Percentiles rank a stretch among this genome's conserved stretches.
phyloP scores from a whole-genome alignment of 2,797 vertebrate genomes.

The Melanotaenia nigrans region DNA sequence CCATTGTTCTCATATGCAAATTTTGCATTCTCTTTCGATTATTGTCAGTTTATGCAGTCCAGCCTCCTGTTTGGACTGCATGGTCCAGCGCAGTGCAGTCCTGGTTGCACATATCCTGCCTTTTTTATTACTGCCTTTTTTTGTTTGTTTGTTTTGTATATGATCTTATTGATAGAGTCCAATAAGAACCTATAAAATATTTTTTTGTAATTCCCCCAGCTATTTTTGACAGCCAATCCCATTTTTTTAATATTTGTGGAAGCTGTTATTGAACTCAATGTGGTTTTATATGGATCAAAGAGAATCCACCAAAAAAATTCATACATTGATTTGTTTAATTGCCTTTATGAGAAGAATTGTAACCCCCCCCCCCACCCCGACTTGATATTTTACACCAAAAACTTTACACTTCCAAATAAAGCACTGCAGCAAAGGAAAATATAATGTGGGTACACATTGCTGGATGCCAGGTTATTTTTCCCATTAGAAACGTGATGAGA shows the following conservation, averaged over 20 bases:
- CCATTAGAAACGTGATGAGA: slow-evolving; percentile 43
- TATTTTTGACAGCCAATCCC: too few relatives aligned
- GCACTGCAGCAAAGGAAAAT: slow-evolving; percentile 16
- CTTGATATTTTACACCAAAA: slow-evolving; percentile 10
- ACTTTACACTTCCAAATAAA: slow-evolving; percentile 21
- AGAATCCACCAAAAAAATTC: not conserved
- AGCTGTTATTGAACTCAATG: not conserved
- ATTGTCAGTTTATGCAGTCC: too few relatives aligned
- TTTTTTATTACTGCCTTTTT: too few relatives aligned
- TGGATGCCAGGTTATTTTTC: slow-evolving; percentile 62
- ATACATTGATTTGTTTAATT: not conserved
- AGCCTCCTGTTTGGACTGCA: too few relatives aligned
- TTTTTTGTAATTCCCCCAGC: too few relatives aligned
- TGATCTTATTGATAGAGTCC: too few relatives aligned
- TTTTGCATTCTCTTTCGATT: too few relatives aligned
- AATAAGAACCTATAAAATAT: too few relatives aligned
- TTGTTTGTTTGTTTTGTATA: too few relatives aligned
- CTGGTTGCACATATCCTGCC: too few relatives aligned
- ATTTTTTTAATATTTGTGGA: not conserved
- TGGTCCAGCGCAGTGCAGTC: too few relatives aligned
- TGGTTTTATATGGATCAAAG: not conserved
- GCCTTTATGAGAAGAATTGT: not conserved
- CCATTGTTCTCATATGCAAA: too few relatives aligned
- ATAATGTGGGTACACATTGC: slow-evolving; percentile 42
- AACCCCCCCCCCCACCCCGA: not conserved